A percentile compares a stretch with the other conserved stretches of the same genome.
Evolutionary conservation across 2,797 vertebrate species (phyloP).

Genomic region (Sebastes nivosus): DNA sequence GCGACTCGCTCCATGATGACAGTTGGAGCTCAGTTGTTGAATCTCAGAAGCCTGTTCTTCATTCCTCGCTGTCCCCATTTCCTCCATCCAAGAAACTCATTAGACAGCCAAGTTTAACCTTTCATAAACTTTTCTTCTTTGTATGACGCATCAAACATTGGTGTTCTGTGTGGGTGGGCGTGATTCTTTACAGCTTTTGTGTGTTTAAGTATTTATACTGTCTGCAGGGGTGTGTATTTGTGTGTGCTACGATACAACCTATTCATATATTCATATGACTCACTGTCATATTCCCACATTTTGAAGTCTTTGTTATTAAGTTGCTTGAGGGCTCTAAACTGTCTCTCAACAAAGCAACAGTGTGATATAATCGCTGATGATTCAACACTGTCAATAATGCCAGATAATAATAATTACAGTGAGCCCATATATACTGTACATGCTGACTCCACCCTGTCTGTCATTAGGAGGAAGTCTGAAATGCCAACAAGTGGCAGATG

Average conservation of each 20-base stretch:
- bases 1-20: constrained; percentile 20
- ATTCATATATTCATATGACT: background rate
- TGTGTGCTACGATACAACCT: background rate
- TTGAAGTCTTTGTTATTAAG: background rate
- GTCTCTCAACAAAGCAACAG: background rate
- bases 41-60: constrained; percentile 33
- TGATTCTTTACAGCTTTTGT: background rate
- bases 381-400: background rate
- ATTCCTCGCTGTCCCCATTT: background rate
- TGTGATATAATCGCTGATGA: background rate
- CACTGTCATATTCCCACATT: background rate
- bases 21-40: constrained; percentile 52
- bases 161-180: background rate
- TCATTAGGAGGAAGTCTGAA: constrained; percentile 19
- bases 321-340: background rate
- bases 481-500: constrained; percentile 43
- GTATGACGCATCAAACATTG: background rate
- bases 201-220: background rate
- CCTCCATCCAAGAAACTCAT: constrained; percentile 5
- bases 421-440: background rate
- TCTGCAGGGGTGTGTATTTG: background rate
- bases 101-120: background rate
- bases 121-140: background rate
- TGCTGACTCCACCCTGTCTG: constrained; percentile 16
- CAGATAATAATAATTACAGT: background rate